A percentile compares a stretch with the other conserved stretches of the same genome.
Conservation (phyloP, 1,140 invertebrate genomes). For the Agrypnia vestita region DNA sequence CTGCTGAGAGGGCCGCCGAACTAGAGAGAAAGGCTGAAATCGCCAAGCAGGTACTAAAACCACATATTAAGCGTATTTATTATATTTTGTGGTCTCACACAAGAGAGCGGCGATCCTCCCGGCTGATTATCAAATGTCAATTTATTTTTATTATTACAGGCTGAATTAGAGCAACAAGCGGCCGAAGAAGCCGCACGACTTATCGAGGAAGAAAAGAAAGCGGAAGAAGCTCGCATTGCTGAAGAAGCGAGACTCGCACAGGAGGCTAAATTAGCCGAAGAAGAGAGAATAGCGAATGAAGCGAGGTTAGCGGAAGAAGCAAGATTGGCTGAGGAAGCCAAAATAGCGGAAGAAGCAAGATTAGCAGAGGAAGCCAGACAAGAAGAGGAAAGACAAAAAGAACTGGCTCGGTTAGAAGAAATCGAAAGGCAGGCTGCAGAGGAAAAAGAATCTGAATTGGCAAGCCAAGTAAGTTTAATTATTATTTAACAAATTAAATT, state of each 20-base stretch:
- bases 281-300: conserved; percentile 69
- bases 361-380: conserved; percentile 23
- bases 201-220: conserved; percentile 59
- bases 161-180: conserved; percentile 44
- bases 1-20: conserved; percentile 67
- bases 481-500: too few relatives aligned
- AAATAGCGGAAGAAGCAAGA: conserved; percentile 71
- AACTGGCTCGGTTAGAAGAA: conserved; percentile 72
- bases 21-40: conserved; percentile 69
- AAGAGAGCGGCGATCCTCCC: too few relatives aligned
- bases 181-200: conserved; percentile 52
- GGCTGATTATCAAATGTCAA: not conserved
- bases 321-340: conserved; percentile 73
- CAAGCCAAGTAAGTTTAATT: conserved; percentile 68
- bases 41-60: conserved; percentile 55
- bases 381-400: conserved; percentile 74
- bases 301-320: conserved; percentile 68
- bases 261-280: conserved; percentile 71
- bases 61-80: not conserved
- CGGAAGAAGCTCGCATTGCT: conserved; percentile 67
- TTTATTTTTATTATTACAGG: conserved; percentile 7
- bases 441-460: conserved; percentile 76
- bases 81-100: too few relatives aligned
- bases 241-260: conserved; percentile 72
- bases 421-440: conserved; percentile 73